Evolutionary conservation across 37 sponge, comb jelly and placozoan genomes (phyloP), one percentile per base, ranked within the genome.

Genomic region (Geodia barretti): DNA sequence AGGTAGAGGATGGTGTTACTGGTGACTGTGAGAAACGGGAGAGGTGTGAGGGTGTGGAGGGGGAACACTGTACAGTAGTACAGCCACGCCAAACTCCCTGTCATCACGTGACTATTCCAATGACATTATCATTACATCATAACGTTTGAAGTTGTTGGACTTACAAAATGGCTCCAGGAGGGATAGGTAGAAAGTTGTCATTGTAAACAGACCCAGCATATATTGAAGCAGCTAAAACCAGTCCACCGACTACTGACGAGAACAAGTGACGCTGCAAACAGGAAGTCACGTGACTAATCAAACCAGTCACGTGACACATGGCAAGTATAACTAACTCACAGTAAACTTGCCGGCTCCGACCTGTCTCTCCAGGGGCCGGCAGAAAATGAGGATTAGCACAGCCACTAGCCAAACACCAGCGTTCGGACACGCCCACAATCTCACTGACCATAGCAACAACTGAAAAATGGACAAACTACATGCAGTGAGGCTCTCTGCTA

Each of bases 361-460:
- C 28, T 74, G 58, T 64, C 71, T 25, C 68, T 90, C 90, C 30
- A 90, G 37, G 20, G 74, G 60, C 29, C 86, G 71, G 40, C 74
- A 83, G 23, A 37, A 63, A 59, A 84, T 84, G 32, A 90, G 62
- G 19, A 90, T 67, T 21, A 90, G 11, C 1, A 78, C 76, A 60
- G 75, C 78, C 42, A 41, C 68, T 37, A 88, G 38, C 89, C 89
- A 88, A 26, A 35, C 47, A 23, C 89, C 73, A 7, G 73, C 21
- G 9, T 79, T 43, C 14, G 84, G 89, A 3, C 77, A 47, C n/a
- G 89, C 78, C 87, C 81, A 86, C 60, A 74, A 60, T 34, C 41
- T 62, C 17, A 86, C 59, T 21, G 64, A 42, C 72, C 73, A 25
- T 21, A 77, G 54, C 1, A 76, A 39, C 40, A 7, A 47, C 87